Conservation (phyloP, 2,888 invertebrate species). For the Agonopterix heracliana region DNA sequence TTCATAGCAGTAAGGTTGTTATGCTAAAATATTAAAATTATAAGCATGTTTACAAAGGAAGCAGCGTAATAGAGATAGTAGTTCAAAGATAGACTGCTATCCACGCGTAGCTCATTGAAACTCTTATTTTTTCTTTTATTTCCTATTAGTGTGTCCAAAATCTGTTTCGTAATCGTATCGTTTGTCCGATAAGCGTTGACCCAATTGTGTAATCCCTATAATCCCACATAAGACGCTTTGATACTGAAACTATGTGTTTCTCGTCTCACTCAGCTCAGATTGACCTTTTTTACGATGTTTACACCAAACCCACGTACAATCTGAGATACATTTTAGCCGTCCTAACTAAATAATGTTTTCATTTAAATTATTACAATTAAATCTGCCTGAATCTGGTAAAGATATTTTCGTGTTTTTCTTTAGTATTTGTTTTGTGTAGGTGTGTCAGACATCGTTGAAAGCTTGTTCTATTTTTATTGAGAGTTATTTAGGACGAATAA, state of each 20-base stretch:
- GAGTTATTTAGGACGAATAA: conserved; percentile 46
- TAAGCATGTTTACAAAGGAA: conserved; percentile 6
- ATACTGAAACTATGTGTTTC: conserved; percentile 3
- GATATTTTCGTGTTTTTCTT: too few species aligned
- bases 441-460: not conserved
- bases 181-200: conserved; percentile 30
- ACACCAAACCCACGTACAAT: too few species aligned
- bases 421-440: too few species aligned
- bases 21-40: conserved; percentile 9
- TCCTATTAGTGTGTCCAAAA: too few species aligned
- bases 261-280: too few species aligned
- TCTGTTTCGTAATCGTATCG: conserved; percentile 22
- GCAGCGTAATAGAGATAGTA: conserved; percentile 2
- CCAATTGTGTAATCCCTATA: conserved; percentile 26
- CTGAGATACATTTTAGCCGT: too few species aligned
- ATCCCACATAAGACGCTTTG: conserved; percentile 1
- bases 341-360: too few species aligned
- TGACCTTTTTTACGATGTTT: too few species aligned
- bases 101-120: too few species aligned
- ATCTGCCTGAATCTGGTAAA: too few species aligned
- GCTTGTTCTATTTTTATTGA: conserved; percentile 31
- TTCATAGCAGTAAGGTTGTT: conserved; percentile 1
- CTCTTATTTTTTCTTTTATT: too few species aligned
- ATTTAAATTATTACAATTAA: too few species aligned
- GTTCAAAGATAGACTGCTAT: not conserved